These are phyloP conservation scores for Stratiolaelaps scimitus DNA, from an alignment of 1,140 invertebrate genomes.

Conservation along the genomic window DNA sequence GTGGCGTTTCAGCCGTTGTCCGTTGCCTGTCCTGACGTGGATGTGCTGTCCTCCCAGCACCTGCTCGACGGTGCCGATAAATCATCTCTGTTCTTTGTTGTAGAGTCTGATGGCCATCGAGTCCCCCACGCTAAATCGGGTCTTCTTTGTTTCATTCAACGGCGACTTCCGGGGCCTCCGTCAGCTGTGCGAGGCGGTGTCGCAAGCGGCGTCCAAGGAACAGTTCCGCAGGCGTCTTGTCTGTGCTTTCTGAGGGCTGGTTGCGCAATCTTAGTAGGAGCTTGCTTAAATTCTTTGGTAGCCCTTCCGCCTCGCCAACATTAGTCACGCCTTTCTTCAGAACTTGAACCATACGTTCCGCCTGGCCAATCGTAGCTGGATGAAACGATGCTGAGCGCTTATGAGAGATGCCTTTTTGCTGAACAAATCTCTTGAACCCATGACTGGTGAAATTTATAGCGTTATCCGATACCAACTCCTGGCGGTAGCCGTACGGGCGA, in stretches of 20 bases:
- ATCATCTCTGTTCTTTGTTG: not conserved
- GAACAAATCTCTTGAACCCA: not conserved
- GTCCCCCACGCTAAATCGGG: not conserved
- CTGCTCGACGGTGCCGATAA: not conserved
- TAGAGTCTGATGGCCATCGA: too few relatives aligned
- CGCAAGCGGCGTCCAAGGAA: not conserved
- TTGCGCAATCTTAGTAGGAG: not conserved
- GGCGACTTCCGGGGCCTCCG: not conserved
- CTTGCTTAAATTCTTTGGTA: not conserved
- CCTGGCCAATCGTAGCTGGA: not conserved
- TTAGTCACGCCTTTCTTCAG: not conserved
- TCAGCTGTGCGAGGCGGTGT: not conserved
- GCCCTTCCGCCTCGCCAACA: not conserved
- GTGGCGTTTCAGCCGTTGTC: too few relatives aligned
- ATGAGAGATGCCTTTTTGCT: not conserved
- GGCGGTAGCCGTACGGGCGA: not conserved
- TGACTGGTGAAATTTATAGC: too few relatives aligned
- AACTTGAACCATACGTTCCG: not conserved
- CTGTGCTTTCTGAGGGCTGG: not conserved
- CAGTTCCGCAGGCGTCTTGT: not conserved
- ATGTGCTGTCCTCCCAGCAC: too few relatives aligned
- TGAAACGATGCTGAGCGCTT: not conserved
- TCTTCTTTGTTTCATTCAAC: not conserved
- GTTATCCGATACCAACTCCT: too few relatives aligned
- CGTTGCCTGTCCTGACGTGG: too few relatives aligned